These are phyloP conservation scores for Notechis scutatus DNA, from an alignment of 2,113 vertebrate species.

Conservation along the genomic window DNA sequence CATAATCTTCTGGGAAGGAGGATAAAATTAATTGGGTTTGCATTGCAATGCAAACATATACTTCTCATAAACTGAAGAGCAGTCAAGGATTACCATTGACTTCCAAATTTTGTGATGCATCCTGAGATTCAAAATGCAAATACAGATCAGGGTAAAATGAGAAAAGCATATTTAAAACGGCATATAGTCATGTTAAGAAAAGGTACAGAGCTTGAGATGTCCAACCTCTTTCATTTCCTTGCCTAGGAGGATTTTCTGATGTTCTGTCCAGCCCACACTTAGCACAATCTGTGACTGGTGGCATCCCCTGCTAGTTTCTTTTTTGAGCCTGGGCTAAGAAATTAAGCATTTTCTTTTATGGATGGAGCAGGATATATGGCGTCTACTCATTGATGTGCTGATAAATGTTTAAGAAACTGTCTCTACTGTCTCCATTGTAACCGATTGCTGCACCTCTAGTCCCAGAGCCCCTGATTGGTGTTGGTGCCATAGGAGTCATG, in stretches of 20 bases:
- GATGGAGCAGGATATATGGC: neutral
- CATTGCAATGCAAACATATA: neutral
- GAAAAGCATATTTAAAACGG: neutral
- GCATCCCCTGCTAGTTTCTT: neutral
- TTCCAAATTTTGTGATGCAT: neutral
- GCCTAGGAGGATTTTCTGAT: neutral
- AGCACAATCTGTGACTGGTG: neutral
- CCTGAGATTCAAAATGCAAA: neutral
- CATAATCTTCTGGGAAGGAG: neutral
- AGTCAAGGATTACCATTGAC: neutral
- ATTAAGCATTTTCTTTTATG: neutral
- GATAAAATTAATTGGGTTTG: neutral
- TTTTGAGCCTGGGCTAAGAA: neutral
- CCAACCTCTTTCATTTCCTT: neutral
- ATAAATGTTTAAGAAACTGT: neutral
- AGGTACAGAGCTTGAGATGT: neutral
- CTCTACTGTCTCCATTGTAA: neutral
- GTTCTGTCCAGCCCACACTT: neutral
- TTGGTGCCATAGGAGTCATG: neutral
- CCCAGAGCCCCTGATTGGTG: neutral
- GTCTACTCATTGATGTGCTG: neutral
- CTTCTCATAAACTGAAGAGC: neutral
- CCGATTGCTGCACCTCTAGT: neutral
- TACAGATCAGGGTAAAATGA: neutral
- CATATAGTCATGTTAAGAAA: neutral